Evolutionary conservation across 2,888 invertebrate genomes (phyloP).

Genomic region (Cabera pusaria): DNA sequence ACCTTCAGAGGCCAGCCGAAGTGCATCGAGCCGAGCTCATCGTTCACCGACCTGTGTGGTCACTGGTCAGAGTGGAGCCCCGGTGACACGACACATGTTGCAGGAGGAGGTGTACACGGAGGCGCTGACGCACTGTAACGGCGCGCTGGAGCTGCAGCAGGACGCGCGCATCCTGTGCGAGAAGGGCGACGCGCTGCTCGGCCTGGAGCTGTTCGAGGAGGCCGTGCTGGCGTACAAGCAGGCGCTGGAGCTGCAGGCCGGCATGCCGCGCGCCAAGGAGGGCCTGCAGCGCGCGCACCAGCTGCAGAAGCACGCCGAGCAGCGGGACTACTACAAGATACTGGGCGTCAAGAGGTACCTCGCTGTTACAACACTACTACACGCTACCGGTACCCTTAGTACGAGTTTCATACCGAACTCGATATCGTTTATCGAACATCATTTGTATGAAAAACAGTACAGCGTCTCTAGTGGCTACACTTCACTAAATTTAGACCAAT

Average conservation of each 20-base stretch:
- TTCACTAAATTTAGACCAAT: too few species aligned
- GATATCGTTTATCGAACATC: too few species aligned
- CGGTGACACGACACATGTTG: too few species aligned
- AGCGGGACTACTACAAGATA: slow-evolving; percentile 98
- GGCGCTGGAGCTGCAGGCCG: slow-evolving; percentile 92
- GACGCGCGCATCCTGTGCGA: slow-evolving; percentile 93
- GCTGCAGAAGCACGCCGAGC: slow-evolving; percentile 95
- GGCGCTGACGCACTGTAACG: slow-evolving; percentile 90
- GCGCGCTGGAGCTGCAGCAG: slow-evolving; percentile 89
- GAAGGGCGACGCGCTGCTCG: slow-evolving; percentile 95
- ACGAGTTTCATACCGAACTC: too few species aligned
- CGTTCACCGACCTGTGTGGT: too few species aligned
- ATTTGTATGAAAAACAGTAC: too few species aligned
- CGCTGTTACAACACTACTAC: too few species aligned
- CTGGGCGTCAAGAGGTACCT: slow-evolving; percentile 94
- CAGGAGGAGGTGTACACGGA: slow-evolving; percentile 88
- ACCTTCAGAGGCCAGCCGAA: too few species aligned
- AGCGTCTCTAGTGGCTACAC: too few species aligned
- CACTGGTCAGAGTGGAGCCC: too few species aligned
- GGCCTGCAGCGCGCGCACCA: slow-evolving; percentile 95
- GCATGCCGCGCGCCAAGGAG: slow-evolving; percentile 92
- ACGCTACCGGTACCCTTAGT: too few species aligned
- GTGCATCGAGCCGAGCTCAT: too few species aligned
- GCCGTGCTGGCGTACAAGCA: slow-evolving; percentile 94
- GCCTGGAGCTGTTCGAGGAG: slow-evolving; percentile 95